Base-by-base conservation (phyloP, 2,113 vertebrate genomes). In the Alligator mississippiensis region DNA sequence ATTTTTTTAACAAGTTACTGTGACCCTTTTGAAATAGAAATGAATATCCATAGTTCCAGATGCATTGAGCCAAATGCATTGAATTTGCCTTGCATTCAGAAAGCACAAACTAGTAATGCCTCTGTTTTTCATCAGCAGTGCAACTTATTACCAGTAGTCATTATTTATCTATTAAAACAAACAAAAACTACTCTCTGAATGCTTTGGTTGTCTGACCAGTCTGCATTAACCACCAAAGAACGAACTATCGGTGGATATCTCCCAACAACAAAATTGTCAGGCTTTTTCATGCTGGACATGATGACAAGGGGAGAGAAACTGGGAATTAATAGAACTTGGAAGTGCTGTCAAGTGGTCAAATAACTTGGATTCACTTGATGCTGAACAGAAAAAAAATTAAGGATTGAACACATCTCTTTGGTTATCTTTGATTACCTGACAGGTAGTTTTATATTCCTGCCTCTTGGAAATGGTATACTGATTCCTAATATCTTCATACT, bases 321-420 rank as follows among this genome's bases (percentile, higher is more conserved):
- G 75, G 78, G 93, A 94, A 86, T 96, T 97, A 86, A 93, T 93
- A 91, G 80, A 92, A 82, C 47, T 62, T 64, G 30, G n/a, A 84
- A 13, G 5, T 78, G 95, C 58, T 8, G 12, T 94, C 90, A 92
- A 88, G 80, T 93, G 76, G 70, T 90, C 85, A 88, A 95, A 92
- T 88, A 96, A 93, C 74, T 91, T 92, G 85, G 92, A 84, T 93
- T 96, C 90, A 95, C 80, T 84, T 96, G 92, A 90, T 95, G 66
- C 92, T 1, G 15, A 95, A 95, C 76, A 94, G 93, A 68, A 82
- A 79, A 95, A 97, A 89, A 68, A 90, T 93, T 61, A 92, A 85
- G 93, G 84, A 81, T 95, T 94, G 96, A 91, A 94, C 93, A 92
- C 72, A 86, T 95, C 93, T 95, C 92, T 96, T 96, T 95, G 93